Conservation (phyloP, 2,113 vertebrate species). For the Cyanistes caeruleus region DNA sequence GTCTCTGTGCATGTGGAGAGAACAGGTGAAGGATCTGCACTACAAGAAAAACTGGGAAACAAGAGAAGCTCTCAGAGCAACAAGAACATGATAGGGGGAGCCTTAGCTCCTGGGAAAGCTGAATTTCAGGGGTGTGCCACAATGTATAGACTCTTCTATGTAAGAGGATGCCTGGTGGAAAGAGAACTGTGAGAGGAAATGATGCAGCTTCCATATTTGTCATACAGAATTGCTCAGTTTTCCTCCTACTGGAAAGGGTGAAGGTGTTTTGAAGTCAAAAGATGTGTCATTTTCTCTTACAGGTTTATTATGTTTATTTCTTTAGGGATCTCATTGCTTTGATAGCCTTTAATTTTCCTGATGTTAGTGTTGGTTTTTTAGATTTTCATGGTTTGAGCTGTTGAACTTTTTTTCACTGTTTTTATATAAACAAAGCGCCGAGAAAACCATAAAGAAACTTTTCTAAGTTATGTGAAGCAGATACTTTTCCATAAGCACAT, state of each 20-base stretch:
- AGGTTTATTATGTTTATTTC: background rate
- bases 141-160: background rate
- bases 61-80: background rate
- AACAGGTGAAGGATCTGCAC: background rate
- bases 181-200: background rate
- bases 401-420: background rate
- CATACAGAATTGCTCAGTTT: background rate
- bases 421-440: background rate
- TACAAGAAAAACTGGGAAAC: background rate
- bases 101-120: background rate
- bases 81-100: background rate
- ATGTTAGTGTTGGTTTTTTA: background rate
- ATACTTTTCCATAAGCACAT: conserved; percentile 45
- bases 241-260: background rate
- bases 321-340: background rate
- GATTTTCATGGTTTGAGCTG: background rate
- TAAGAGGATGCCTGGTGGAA: background rate
- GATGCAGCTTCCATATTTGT: background rate
- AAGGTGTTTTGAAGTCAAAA: background rate
- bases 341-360: background rate
- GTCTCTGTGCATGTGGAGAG: background rate
- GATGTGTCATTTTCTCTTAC: background rate
- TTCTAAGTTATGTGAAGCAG: background rate
- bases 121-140: background rate
- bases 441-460: background rate